Base-by-base conservation (phyloP, 2,888 invertebrate genomes). In the Steinernema scapterisci region DNA sequence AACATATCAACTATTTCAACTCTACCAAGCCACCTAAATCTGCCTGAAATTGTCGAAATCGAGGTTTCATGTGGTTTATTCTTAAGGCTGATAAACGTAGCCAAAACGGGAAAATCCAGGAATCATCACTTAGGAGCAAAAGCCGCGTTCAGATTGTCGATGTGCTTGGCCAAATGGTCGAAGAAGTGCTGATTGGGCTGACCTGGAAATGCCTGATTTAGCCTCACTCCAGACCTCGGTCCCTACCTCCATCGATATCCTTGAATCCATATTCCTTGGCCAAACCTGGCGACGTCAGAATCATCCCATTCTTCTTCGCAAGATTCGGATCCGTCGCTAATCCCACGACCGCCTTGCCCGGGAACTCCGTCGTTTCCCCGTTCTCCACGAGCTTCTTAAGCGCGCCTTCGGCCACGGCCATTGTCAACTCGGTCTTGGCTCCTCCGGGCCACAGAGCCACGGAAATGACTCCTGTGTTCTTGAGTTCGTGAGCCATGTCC, bases 391-490 rank as follows among this genome's bases (percentile, higher is more conserved):
- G 31, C 44, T 38, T n/a, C 16, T 74, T 76, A 25, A 74, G 25
- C 6, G 25, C 45, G 0, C 21, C 27, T 5, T 51, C 56, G 13
- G 48, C 48, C 3, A 44, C 19, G n/a, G 43, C 43, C 21, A 88
- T 78, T 38, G 70, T 46, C 19, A 81, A 72, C 77, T 89, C 89
- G 0, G 89, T 89, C 21, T 82, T 79, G 0, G 89, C 89, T 7
- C 88, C 84, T 44, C 89, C 89, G 0, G 89, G 89, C 89, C 89
- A 90, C 2, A 89, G 80, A 56, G 88, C 88, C 2, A 89, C 82
- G 52, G 81, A 86, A 6, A 87, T 83, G 3, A 89, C 87, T 38
- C 84, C 83, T 43, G 86, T 78, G 63, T 85, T 81, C 46, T 77
- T 77, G 25, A 89, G 79, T 74, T 89, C 89, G 9, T 81, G n/a